Base-by-base conservation (phyloP, 1,140 invertebrate species). In the Sycophaga agraensis region DNA sequence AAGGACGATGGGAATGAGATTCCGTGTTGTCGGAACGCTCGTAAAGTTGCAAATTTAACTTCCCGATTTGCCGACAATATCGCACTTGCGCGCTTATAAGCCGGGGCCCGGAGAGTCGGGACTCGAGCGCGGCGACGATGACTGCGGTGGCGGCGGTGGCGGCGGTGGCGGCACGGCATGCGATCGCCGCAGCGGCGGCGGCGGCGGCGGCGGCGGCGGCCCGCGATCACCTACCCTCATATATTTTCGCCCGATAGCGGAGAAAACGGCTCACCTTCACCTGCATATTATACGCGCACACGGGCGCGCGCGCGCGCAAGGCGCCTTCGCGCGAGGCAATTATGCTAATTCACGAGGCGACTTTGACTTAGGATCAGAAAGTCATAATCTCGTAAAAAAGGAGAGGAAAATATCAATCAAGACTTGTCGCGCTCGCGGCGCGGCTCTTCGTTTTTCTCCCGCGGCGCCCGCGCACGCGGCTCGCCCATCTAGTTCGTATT, bases 11-110 rank as follows among this genome's bases (percentile, higher is more conserved):
- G 37, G 34, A 48, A 58, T 39, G 26, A 37, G 45, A 58, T 58
- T 59, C 40, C 59, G 55, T 49, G 56, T 56, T 68, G 70, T 69
- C 64, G 66, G 66, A 67, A 69, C 67, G 65, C 65, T 64, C 69
- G 66, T 73, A 73, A 73, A 72, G 64, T 69, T 51, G 63, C 56
- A 54, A 66, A 59, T 70, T 72, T 70, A 70, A 65, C 51, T 58
- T 48, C n/a, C 43, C 31, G 45, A 48, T 49, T 39, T 48, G 45
- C 34, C 42, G n/a, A 14, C 19, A 56, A 56, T 46, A 56, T 56
- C 21, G 39, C 31, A 49, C 34, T 49, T 58, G 45, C 26, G 24
- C 34, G n/a, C 26, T 58, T 17, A 58, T 58, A 48, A 48, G 24
- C 19, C 17, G n/a, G 19, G n/a, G 9, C 14, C 4, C n/a, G 12